Percentiles rank a stretch among this genome's conserved stretches.
phyloP scores from a whole-genome alignment of 2,797 vertebrate genomes.

The Platalea minor region DNA sequence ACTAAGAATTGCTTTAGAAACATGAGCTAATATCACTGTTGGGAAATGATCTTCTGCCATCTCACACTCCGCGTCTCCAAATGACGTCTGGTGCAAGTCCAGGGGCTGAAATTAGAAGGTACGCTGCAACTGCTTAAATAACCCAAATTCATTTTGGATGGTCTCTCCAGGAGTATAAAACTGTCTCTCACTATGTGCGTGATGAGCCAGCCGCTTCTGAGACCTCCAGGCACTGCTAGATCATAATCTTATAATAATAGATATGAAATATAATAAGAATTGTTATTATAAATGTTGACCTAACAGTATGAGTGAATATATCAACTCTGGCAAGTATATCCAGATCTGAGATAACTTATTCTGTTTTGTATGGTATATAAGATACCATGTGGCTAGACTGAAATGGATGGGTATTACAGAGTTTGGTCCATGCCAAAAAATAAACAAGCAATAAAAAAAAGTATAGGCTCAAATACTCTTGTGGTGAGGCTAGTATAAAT shows the following conservation, averaged over 20 bases:
- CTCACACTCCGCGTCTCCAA: neutral
- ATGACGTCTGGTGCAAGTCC: conserved; percentile 32
- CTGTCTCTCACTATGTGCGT: neutral
- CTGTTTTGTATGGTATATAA: neutral
- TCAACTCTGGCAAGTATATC: neutral
- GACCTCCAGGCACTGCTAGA: conserved; percentile 1
- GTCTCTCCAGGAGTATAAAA: conserved; percentile 38
- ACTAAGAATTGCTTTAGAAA: conserved; percentile 44
- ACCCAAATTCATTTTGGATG: conserved; percentile 13
- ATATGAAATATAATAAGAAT: conserved; percentile 1
- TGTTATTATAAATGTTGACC: conserved; percentile 20
- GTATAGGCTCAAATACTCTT: neutral
- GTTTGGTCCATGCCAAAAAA: neutral
- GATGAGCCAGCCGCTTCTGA: conserved; percentile 19
- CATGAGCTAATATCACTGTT: conserved; percentile 10
- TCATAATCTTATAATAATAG: conserved; percentile 28
- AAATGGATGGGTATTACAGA: neutral
- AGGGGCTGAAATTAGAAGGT: conserved; percentile 58
- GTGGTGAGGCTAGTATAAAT: neutral
- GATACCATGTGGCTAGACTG: neutral
- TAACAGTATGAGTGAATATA: neutral
- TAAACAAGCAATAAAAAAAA: neutral
- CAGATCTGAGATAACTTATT: neutral
- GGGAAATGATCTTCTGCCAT: conserved; percentile 49
- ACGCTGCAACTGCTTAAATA: conserved; percentile 21